A percentile compares a stretch with the other conserved stretches of the same genome.
These are phyloP conservation scores for Macaria liturata DNA, from an alignment of 2,888 invertebrate genomes.

Conservation along the genomic window DNA sequence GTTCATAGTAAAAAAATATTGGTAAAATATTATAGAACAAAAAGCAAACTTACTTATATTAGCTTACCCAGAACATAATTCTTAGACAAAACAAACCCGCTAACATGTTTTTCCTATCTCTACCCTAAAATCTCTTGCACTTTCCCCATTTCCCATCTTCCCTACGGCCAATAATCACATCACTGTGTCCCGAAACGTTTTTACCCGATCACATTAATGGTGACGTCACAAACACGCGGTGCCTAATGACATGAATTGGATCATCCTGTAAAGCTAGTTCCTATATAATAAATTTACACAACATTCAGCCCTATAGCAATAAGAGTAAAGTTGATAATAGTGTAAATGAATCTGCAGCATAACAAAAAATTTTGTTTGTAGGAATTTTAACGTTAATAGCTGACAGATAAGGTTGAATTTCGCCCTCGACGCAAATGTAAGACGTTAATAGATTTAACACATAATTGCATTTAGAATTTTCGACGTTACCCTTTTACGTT, in stretches of 20 bases:
- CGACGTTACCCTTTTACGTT: neutral
- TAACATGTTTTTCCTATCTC: too few species aligned
- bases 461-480: constrained; percentile 1
- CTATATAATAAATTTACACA: neutral
- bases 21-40: too few species aligned
- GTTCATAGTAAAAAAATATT: too few species aligned
- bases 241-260: constrained; percentile 31
- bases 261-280: constrained; percentile 21
- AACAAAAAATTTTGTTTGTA: too few species aligned
- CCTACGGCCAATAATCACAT: constrained; percentile 19
- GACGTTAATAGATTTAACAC: constrained; percentile 10
- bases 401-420: too few species aligned
- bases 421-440: neutral
- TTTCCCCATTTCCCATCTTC: constrained; percentile 14
- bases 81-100: too few species aligned
- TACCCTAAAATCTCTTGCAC: neutral
- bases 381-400: too few species aligned
- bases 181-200: constrained; percentile 16
- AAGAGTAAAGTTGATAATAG: constrained; percentile 4
- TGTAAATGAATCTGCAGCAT: neutral
- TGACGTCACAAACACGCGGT: constrained; percentile 32
- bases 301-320: neutral
- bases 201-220: constrained; percentile 24
- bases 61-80: too few species aligned
- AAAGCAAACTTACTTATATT: too few species aligned